Percentiles rank a stretch among this genome's conserved stretches.
Evolutionary conservation across 2,888 invertebrate species (phyloP).

Genomic region (Cabera pusaria): DNA sequence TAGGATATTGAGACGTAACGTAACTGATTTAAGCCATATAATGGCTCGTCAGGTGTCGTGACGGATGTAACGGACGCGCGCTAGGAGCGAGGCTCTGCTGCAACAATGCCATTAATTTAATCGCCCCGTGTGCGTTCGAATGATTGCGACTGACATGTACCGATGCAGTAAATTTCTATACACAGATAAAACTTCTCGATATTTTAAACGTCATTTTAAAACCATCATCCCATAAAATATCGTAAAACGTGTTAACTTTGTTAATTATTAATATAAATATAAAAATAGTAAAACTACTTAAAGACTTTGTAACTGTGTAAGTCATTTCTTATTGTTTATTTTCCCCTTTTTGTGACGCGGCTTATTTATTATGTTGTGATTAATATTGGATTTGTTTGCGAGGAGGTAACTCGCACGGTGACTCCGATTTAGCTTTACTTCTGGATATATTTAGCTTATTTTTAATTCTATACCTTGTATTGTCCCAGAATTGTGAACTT

Average conservation of each 20-base stretch:
- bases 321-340: constrained; percentile 52
- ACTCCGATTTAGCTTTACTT: no score
- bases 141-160: constrained; percentile 13
- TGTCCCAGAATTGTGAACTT: constrained; percentile 10
- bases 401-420: no score
- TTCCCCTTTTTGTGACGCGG: constrained; percentile 52
- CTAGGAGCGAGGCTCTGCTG: constrained; percentile 27
- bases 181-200: constrained; percentile 39
- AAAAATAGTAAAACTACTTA: constrained; percentile 71
- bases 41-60: constrained; percentile 21
- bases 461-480: constrained; percentile 9
- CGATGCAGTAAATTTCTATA: constrained; percentile 63
- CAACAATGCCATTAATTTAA: constrained; percentile 13
- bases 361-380: constrained; percentile 67
- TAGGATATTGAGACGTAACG: no score
- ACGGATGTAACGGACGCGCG: constrained; percentile 12
- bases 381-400: no score
- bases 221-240: constrained; percentile 56
- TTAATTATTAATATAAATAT: constrained; percentile 63
- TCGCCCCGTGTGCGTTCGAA: not conserved
- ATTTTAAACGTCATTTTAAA: constrained; percentile 34
- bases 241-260: constrained; percentile 57
- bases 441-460: no score
- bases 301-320: constrained; percentile 54
- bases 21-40: constrained; percentile 17